Base-by-base conservation (phyloP, 64 coral and sea anemone genomes). In the Montipora foliosa region DNA sequence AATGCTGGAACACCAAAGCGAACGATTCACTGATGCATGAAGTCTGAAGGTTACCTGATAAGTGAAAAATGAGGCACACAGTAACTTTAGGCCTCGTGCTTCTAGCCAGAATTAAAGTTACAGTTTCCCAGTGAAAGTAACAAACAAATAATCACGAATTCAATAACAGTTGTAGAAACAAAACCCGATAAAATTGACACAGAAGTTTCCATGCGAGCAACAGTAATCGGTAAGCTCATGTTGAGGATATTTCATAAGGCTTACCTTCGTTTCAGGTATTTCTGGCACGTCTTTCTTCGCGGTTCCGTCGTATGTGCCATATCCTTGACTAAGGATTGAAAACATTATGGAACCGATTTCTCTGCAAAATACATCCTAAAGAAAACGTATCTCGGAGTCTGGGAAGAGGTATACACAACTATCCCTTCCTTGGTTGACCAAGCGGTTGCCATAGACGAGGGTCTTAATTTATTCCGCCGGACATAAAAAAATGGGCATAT, bases 301-400 rank as follows among this genome's bases (percentile, higher is more conserved):
- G 44, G 67, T 93, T 25, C 92, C 92, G 11, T 93, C 92, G 46
- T 87, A 93, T 10, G 92, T 93, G 1, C 92, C 92, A 70, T 93
- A 93, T 46, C 92, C 92, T 71, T 71, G 92, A 80, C 92, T 93
- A 6, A 93, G 84, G 3, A 78, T 15, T 6, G 92, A 93, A 53
- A 93, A 87, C 84, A 93, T 88, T 19, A 69, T 67, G 24, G 44
- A 19, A 86, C 8, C 2, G 50, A 72, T 14, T 49, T 21, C 17
- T 44, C 68, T 16, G 46, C 47, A 49, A 29, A 48, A 78, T 8
- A 49, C 47, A 71, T 70, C 22, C 60, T 6, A 22, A 17, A 20
- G 11, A 70, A 20, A 84, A 68, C 5, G 29, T 9, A 8, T 2
- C 14, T 14, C 11, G 44, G 20, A 61, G 10, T 15, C 14, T 14